Percentiles rank a stretch among this genome's conserved stretches.
phyloP scores from a whole-genome alignment of 2,888 invertebrate species.

The Agapostemon virescens region DNA sequence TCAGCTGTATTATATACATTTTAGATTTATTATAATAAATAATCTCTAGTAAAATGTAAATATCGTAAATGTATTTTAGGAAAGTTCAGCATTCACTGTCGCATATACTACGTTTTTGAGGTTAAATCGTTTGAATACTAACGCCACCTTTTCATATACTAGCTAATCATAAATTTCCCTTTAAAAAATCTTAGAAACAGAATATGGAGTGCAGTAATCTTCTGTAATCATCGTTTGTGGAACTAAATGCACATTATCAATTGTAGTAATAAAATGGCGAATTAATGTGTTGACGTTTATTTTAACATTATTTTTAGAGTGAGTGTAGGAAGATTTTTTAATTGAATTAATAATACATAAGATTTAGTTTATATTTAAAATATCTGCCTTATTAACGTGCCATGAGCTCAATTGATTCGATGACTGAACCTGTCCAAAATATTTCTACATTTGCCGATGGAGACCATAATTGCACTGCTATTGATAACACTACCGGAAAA shows the following conservation, averaged over 20 bases:
- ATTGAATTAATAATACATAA: slow-evolving; percentile 27
- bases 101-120: background rate
- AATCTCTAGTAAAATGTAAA: background rate
- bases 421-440: slow-evolving; percentile 24
- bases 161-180: background rate
- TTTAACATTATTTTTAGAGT: slow-evolving; percentile 45
- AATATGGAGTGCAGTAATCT: background rate
- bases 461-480: slow-evolving; percentile 56
- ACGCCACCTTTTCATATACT: background rate
- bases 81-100: background rate
- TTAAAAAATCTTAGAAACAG: background rate
- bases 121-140: background rate
- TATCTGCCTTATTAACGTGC: slow-evolving; percentile 18
- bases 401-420: slow-evolving; percentile 58
- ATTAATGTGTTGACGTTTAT: slow-evolving; percentile 58
- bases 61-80: background rate
- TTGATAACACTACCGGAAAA: slow-evolving; percentile 63
- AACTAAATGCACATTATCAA: slow-evolving; percentile 25
- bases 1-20: background rate
- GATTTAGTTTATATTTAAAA: slow-evolving; percentile 19
- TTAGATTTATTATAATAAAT: background rate
- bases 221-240: background rate
- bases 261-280: slow-evolving; percentile 61
- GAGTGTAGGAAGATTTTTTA: slow-evolving; percentile 58
- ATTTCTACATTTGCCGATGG: slow-evolving; percentile 28